Evolutionary conservation across 2,888 invertebrate species (phyloP), one percentile per base, ranked within the genome.

Genomic region (Abrostola tripartita): DNA sequence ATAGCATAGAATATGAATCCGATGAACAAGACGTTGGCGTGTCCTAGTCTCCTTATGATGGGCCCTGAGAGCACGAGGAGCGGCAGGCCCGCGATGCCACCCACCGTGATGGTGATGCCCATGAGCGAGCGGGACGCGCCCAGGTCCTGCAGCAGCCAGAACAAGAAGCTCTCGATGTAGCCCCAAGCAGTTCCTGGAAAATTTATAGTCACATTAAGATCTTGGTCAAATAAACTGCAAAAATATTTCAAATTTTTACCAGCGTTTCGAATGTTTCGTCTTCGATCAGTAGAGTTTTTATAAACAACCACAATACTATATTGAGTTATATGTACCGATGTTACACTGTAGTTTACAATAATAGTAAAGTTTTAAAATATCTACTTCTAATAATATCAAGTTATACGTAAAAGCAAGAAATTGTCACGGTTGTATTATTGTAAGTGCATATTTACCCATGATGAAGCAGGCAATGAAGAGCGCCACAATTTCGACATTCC

Each of bases 71-170:
- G 92, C 44, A 97, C 97, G 35, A 97, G 92, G 12, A 97, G 92
- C 0, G 97, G 97, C 54, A 97, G 95, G 0, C 97, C 97, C 0
- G 97, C 96, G 7, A 97, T 93, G 10, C 97, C 97, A 0, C 97
- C 97, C 56, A 97, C 97, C 0, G 97, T 97, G 79, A 97, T 96
- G 0, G 97, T 97, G 75, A 97, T 95, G 11, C 97, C 97, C 97
- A 97, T 97, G 61, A 97, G 92, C 0, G 96, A 96, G 54, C 96
- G 95, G 0, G 97, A 96, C 0, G 96, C 97, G 5, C 97, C 97
- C 69, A 97, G 91, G 88, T 97, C 97, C 87, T 97, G 97, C 38
- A 97, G 95, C 67, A 97, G 92, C 97, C 97, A 97, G 89, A 97
- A 97, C 37, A 97, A 93, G 91, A 97, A 97, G 77, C 97, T 97